These are phyloP conservation scores for Diadumene lineata DNA, from an alignment of 92 coral and sea anemone species.

Conservation along the genomic window DNA sequence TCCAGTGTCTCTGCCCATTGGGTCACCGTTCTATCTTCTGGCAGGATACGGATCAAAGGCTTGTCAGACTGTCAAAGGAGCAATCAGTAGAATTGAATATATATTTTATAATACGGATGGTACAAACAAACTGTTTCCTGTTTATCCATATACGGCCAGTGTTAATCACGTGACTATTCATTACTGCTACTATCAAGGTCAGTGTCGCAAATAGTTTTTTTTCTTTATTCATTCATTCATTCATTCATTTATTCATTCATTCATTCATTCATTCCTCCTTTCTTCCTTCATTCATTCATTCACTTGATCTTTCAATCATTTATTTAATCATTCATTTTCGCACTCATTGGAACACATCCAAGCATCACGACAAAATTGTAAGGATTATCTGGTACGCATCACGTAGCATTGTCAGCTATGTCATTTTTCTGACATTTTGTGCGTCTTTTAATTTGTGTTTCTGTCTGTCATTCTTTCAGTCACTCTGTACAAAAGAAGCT, in stretches of 20 bases:
- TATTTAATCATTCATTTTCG: too few relatives aligned
- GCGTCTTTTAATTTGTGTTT: background rate
- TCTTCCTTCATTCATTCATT: too few relatives aligned
- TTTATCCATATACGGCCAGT: background rate
- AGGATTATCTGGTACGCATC: too few relatives aligned
- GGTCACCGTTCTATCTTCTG: background rate
- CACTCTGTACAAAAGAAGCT: too few relatives aligned
- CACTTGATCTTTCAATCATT: too few relatives aligned
- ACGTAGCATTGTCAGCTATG: background rate
- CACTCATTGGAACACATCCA: too few relatives aligned
- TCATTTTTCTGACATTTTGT: background rate
- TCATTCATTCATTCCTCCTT: too few relatives aligned
- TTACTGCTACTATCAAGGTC: slow-evolving; percentile 8
- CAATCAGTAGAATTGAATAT: background rate
- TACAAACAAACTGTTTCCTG: background rate
- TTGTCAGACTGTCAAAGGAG: background rate
- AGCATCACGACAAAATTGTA: too few relatives aligned
- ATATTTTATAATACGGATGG: background rate
- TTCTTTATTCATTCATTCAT: too few relatives aligned
- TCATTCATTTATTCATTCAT: too few relatives aligned
- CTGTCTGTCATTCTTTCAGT: background rate
- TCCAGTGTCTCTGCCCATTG: background rate
- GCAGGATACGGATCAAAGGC: background rate
- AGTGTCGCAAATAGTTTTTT: too few relatives aligned
- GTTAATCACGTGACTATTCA: background rate